These are phyloP conservation scores for Leucoma salicis DNA, from an alignment of 2,888 invertebrate species.

Conservation along the genomic window DNA sequence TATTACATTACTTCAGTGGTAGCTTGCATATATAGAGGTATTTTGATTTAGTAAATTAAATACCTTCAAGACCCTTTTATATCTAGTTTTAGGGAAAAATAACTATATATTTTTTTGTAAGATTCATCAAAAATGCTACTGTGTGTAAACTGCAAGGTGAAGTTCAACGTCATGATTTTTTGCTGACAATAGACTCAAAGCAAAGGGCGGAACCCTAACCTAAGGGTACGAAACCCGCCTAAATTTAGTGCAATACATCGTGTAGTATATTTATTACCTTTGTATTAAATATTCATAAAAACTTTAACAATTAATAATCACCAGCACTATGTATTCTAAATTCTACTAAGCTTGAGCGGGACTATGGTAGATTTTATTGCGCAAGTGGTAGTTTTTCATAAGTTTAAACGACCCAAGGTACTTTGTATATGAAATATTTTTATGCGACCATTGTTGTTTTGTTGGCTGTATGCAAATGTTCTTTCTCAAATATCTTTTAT, in stretches of 20 bases:
- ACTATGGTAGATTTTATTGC: conserved; percentile 7
- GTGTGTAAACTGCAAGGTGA: conserved; percentile 13
- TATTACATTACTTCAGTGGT: too few relatives aligned
- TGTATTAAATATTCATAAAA: conserved; percentile 44
- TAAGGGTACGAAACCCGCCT: conserved; percentile 22
- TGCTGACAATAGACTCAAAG: conserved; percentile 26
- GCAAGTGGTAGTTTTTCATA: conserved; percentile 12
- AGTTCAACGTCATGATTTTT: conserved; percentile 14
- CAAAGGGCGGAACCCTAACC: conserved; percentile 24
- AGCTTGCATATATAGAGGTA: too few relatives aligned
- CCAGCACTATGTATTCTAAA: conserved; percentile 32
- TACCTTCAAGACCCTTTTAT: too few relatives aligned
- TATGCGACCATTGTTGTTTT: conserved; percentile 9
- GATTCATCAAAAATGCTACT: conserved; percentile 2
- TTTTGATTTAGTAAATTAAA: too few relatives aligned
- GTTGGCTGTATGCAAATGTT: conserved; percentile 4
- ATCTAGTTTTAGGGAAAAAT: too few relatives aligned
- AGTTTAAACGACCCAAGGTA: conserved; percentile 5
- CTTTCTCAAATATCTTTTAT: conserved; percentile 1
- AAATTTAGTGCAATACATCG: conserved; percentile 40
- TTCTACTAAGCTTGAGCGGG: conserved; percentile 6
- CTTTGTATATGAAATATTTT: conserved; percentile 11
- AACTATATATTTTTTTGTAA: too few relatives aligned
- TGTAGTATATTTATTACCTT: conserved; percentile 50
- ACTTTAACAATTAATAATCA: conserved; percentile 66